Base-by-base conservation (phyloP, 92 coral and sea anemone genomes). In the Heteractis magnifica region DNA sequence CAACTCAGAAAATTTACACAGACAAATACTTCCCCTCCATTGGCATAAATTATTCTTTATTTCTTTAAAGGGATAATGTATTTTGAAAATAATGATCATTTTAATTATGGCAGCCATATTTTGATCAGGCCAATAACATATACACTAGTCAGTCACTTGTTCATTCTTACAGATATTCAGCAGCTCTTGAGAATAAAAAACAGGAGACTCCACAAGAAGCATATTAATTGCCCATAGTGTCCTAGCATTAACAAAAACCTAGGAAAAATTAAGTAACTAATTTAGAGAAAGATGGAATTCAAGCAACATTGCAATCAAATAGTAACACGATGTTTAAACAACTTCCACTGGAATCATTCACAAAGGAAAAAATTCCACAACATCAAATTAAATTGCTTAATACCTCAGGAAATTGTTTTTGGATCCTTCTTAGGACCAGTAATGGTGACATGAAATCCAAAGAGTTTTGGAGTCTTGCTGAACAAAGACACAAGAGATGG, bases 91-190 rank as follows among this genome's bases (percentile, higher is more conserved):
- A 34, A 34, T 34, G 3, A 34, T 34, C 2, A 34, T 2, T 34
- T 34, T 0, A 34, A 34, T 34, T 34, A 34, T 34, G 44, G 3
- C 44, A 34, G 44, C 2, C 44, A 34, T 34, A 34, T 34, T 26
- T 34, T 34, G 44, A 34, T 0, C 44, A 34, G 44, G 34, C 8
- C 12, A 53, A 53, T 53, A 0, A 53, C 20, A 64, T 64, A 9
- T 18, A 2, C 21, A 18, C 5, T 18, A 64, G 8, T 16, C n/a
- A 64, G 3, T n/a, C 8, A 19, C 7, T 0, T 4, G 6, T n/a
- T 53, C 51, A 23, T 74, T 88, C 97, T 93, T 84, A 93, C 97
- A 88, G 34, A 93, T 83, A 52, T 89, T 86, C 53, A 88, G 72
- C 19, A 89, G 75, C 52, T 68, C 79, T 26, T 82, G 70, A 44